A percentile compares a stretch with the other conserved stretches of the same genome.
phyloP scores from a whole-genome alignment of 2,113 vertebrate species.

The Zosterops hypoxanthus region DNA sequence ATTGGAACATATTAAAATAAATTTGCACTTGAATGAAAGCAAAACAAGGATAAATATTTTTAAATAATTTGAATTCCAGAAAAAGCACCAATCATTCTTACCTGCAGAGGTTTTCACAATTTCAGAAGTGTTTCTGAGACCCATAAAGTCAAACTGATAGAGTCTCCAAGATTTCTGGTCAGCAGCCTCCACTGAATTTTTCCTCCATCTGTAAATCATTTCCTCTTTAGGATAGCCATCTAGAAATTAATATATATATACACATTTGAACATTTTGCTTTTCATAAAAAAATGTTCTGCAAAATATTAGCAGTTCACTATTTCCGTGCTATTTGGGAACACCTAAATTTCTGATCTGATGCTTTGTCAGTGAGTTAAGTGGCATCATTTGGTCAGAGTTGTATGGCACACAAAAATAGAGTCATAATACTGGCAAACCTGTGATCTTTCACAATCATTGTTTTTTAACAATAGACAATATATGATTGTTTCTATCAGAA shows the following conservation, averaged over 20 bases:
- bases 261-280: background rate
- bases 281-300: background rate
- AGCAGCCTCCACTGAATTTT: slow-evolving; percentile 91
- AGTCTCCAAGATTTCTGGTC: slow-evolving; percentile 97
- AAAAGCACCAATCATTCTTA: slow-evolving; percentile 49
- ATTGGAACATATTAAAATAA: background rate
- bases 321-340: background rate
- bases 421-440: background rate
- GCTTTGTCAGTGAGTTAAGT: background rate
- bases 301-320: background rate
- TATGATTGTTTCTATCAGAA: background rate
- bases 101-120: slow-evolving; percentile 90
- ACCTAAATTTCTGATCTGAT: background rate
- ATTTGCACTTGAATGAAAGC: background rate
- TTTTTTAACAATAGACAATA: background rate
- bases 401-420: background rate
- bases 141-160: slow-evolving; percentile 98
- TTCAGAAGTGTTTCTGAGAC: slow-evolving; percentile 91
- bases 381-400: background rate
- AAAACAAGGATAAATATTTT: background rate
- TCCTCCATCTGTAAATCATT: slow-evolving; percentile 96
- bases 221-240: slow-evolving; percentile 96
- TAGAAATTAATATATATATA: slow-evolving; percentile 72
- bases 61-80: background rate
- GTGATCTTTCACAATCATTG: background rate